A percentile compares a stretch with the other conserved stretches of the same genome.
Evolutionary conservation across 2,888 invertebrate genomes (phyloP).

Genomic region (Timandra comae): DNA sequence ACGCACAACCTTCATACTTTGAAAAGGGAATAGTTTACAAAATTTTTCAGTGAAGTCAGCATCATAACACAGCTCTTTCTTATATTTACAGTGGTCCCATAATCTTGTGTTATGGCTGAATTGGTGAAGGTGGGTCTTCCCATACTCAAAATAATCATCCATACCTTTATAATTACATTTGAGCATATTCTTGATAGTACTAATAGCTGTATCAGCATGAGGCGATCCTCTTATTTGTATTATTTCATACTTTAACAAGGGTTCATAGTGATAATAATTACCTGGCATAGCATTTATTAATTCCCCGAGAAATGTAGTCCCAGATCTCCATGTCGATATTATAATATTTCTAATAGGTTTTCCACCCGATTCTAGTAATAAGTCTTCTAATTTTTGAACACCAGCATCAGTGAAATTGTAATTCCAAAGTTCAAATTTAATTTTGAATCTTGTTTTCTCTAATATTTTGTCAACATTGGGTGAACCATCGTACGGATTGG

Average conservation of each 20-base stretch:
- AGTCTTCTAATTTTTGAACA: conserved; percentile 78
- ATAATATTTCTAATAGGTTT: conserved; percentile 85
- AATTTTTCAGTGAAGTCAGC: conserved; percentile 83
- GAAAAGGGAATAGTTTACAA: conserved; percentile 91
- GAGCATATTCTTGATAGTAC: conserved; percentile 82
- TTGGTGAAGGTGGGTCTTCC: conserved; percentile 85
- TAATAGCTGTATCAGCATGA: conserved; percentile 80
- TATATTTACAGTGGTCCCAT: conserved; percentile 86
- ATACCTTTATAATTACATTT: conserved; percentile 86
- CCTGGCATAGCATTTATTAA: conserved; percentile 89
- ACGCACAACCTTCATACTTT: conserved; percentile 91
- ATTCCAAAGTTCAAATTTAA: conserved; percentile 53
- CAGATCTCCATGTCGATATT: conserved; percentile 93
- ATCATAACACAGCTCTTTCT: conserved; percentile 67
- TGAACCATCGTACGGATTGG: conserved; percentile 53
- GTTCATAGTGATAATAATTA: conserved; percentile 94
- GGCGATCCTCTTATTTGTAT: conserved; percentile 87
- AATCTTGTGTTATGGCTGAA: conserved; percentile 90
- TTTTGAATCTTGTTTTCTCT: conserved; percentile 52
- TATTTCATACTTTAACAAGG: conserved; percentile 88
- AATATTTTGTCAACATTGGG: conserved; percentile 55
- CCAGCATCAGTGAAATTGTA: conserved; percentile 57
- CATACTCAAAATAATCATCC: conserved; percentile 86
- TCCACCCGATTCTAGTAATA: conserved; percentile 82
- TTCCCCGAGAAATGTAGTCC: conserved; percentile 93